Evolutionary conservation across 2,888 invertebrate species (phyloP).

Genomic region (Macropis europaea): DNA sequence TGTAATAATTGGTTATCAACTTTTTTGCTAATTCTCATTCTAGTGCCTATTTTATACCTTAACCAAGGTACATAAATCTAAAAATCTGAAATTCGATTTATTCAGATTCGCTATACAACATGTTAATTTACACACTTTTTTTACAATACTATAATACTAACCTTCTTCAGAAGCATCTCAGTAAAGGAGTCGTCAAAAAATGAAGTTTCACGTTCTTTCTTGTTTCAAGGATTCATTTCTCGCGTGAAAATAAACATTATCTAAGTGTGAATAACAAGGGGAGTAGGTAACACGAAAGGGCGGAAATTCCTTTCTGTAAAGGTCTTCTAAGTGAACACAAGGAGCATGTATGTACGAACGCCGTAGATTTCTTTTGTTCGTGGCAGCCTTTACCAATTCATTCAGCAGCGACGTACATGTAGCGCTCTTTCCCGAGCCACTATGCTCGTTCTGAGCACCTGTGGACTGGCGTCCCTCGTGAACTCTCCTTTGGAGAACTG

Average conservation of each 20-base stretch:
- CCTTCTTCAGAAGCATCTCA: too few relatives aligned
- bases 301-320: constrained; percentile 13
- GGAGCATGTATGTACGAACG: constrained; percentile 19
- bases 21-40: too few relatives aligned
- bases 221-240: background rate
- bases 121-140: too few relatives aligned
- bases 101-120: too few relatives aligned
- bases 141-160: too few relatives aligned
- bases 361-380: constrained; percentile 43
- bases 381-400: constrained; percentile 42
- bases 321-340: constrained; percentile 11
- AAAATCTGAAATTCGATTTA: too few relatives aligned
- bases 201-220: too few relatives aligned
- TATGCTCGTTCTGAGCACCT: constrained; percentile 56
- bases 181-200: too few relatives aligned
- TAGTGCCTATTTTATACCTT: too few relatives aligned
- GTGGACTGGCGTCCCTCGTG: constrained; percentile 48
- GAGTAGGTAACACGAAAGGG: background rate
- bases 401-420: constrained; percentile 32
- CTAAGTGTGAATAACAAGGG: background rate
- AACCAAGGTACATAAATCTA: too few relatives aligned
- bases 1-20: too few relatives aligned
- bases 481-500: constrained; percentile 67
- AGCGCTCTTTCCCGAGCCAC: constrained; percentile 38
- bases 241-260: background rate